Conservation (phyloP, 2,113 vertebrate genomes). For the Leucopsar rothschildi region DNA sequence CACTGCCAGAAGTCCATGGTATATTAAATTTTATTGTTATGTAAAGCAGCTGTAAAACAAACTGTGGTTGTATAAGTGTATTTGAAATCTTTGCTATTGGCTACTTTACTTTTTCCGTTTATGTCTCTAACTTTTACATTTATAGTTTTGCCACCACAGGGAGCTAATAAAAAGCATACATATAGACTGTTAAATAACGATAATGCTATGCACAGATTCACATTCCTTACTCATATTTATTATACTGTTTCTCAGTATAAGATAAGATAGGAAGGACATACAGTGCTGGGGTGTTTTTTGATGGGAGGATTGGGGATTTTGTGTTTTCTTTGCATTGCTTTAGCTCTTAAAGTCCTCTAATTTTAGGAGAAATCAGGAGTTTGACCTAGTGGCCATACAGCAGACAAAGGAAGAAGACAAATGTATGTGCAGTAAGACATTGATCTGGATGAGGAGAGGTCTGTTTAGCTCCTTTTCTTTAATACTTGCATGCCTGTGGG, state of each 20-base stretch:
- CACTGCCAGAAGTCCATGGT: not conserved
- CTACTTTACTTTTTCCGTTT: not conserved
- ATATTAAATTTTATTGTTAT: slow-evolving; percentile 47
- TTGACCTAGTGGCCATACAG: not conserved
- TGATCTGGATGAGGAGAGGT: not conserved
- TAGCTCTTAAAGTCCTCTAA: not conserved
- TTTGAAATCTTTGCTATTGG: slow-evolving; percentile 36
- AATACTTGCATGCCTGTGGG: not conserved
- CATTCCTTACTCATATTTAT: not conserved
- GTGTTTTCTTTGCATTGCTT: not conserved
- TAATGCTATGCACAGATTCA: not conserved
- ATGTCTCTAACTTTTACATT: not conserved
- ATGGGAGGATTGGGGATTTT: not conserved
- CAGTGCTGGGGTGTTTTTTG: not conserved
- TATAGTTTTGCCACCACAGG: not conserved
- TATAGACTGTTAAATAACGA: not conserved
- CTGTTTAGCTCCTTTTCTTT: not conserved
- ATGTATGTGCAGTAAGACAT: not conserved
- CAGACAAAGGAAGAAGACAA: not conserved
- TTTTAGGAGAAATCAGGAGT: not conserved
- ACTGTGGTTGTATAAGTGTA: not conserved
- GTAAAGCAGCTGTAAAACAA: slow-evolving; percentile 33
- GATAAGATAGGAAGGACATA: not conserved
- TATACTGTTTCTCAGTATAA: not conserved
- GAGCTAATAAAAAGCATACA: slow-evolving; percentile 43